These are phyloP conservation scores for Phrynosoma blainvillii DNA, from an alignment of 2,113 vertebrate genomes.

Conservation along the genomic window DNA sequence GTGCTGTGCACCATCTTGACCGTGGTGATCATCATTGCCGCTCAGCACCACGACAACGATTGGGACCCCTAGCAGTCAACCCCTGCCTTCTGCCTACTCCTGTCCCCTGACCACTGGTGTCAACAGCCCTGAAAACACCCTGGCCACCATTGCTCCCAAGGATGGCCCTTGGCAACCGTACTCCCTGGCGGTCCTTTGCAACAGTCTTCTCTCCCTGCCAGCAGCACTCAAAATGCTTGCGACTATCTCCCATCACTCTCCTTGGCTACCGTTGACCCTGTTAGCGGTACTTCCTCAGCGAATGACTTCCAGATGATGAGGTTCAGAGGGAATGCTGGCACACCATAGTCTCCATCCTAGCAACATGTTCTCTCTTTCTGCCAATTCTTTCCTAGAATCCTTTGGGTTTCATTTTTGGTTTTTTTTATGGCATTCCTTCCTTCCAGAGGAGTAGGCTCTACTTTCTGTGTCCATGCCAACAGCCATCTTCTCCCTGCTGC, in stretches of 20 bases:
- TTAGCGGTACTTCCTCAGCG: background rate
- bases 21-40: conserved; percentile 94
- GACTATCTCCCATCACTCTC: background rate
- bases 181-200: background rate
- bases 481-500: background rate
- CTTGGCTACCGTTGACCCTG: conserved; percentile 5
- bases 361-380: background rate
- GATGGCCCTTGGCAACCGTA: conserved; percentile 5
- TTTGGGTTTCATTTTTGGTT: background rate
- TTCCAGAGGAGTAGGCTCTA: conserved; percentile 19
- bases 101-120: conserved; percentile 78
- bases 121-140: conserved; percentile 87
- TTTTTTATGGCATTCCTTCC: background rate
- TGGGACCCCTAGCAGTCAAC: conserved; percentile 84
- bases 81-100: conserved; percentile 1
- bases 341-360: background rate
- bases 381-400: background rate
- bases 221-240: background rate
- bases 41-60: conserved; percentile 93
- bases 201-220: background rate
- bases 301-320: background rate
- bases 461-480: background rate
- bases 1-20: conserved; percentile 95
- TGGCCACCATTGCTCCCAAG: background rate
- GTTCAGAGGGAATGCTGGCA: background rate